Conservation (phyloP, 1,140 invertebrate genomes). For the Coptotermes formosanus region DNA sequence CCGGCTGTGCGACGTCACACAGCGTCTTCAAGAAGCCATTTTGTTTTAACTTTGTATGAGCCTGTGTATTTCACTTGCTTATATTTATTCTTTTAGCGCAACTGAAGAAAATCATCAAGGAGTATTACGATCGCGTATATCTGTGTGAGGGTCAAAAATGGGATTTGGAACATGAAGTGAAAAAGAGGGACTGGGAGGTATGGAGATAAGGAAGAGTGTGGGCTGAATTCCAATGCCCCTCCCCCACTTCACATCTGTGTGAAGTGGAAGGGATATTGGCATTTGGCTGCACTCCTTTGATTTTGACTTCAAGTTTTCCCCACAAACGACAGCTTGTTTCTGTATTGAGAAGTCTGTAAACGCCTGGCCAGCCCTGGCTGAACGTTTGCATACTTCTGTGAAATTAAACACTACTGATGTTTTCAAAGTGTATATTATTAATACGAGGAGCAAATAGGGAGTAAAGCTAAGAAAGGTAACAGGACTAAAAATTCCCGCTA, state of each 20-base stretch:
- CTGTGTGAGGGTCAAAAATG: slow-evolving; percentile 98
- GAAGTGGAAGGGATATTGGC: not conserved
- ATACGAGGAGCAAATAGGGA: not conserved
- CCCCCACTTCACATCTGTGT: not conserved
- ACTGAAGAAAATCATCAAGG: slow-evolving; percentile 87
- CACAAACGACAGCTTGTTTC: not conserved
- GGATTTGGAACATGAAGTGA: slow-evolving; percentile 99
- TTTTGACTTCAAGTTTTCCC: not conserved
- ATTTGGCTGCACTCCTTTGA: not conserved
- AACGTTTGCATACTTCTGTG: not conserved
- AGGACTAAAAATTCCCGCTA: not conserved
- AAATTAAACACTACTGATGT: not conserved
- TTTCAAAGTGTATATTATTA: not conserved
- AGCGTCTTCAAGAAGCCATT: too few species aligned
- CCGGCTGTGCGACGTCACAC: too few species aligned
- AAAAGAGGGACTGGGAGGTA: slow-evolving; percentile 98
- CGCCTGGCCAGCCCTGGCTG: not conserved
- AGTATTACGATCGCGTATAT: slow-evolving; percentile 93
- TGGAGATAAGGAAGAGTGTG: slow-evolving; percentile 38
- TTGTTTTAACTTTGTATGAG: not conserved
- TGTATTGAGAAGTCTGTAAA: not conserved
- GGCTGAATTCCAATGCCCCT: not conserved
- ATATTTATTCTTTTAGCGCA: slow-evolving; percentile 60
- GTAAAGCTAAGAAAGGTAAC: not conserved
- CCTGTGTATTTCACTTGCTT: not conserved